These are phyloP conservation scores for Crenuchus spilurus DNA, from an alignment of 2,797 vertebrate species.

Conservation along the genomic window DNA sequence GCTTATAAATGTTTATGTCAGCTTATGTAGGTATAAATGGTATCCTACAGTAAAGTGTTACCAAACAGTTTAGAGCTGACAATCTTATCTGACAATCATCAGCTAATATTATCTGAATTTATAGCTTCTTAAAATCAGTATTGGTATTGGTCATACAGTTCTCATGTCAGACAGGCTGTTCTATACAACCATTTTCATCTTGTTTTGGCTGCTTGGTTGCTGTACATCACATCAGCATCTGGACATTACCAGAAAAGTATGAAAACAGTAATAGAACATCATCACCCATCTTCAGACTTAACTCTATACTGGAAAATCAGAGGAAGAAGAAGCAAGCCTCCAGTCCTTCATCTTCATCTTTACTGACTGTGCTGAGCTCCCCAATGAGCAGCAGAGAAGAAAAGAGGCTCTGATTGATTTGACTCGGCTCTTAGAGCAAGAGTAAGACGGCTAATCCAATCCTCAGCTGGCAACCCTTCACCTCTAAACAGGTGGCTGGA, in stretches of 20 bases:
- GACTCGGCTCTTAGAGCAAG: constrained; percentile 49
- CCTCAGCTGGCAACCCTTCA: constrained; percentile 49
- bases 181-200: constrained; percentile 12
- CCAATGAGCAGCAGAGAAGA: constrained; percentile 29
- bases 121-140: too few species aligned
- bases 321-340: not conserved
- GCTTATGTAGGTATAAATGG: too few species aligned
- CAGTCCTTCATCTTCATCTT: constrained; percentile 41
- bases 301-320: too few species aligned
- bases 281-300: too few species aligned
- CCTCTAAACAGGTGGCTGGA: constrained; percentile 57
- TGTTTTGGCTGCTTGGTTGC: not conserved
- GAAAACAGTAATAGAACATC: too few species aligned
- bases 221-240: not conserved
- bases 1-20: too few species aligned
- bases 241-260: not conserved
- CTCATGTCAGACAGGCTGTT: not conserved
- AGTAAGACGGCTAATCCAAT: constrained; percentile 46
- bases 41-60: too few species aligned
- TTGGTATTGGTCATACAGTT: too few species aligned
- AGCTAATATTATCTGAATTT: too few species aligned
- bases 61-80: too few species aligned
- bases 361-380: constrained; percentile 26
- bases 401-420: constrained; percentile 51
- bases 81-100: too few species aligned